phyloP scores from a whole-genome alignment of 2,113 vertebrate species.

The Pampusana beccarii region DNA sequence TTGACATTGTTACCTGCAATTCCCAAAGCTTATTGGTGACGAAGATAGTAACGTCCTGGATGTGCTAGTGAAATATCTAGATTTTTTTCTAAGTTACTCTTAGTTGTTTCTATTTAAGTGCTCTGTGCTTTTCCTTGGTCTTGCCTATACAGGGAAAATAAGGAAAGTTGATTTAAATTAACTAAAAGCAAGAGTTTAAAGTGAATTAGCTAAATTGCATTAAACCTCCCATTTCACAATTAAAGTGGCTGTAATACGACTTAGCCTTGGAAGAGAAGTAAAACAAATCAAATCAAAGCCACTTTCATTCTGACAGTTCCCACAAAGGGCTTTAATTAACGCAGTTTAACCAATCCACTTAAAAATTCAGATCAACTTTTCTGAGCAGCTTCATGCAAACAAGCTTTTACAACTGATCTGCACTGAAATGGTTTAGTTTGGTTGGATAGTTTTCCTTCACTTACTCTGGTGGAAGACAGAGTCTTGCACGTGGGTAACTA shows the following conservation, averaged over 20 bases:
- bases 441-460: neutral
- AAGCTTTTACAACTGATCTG: neutral
- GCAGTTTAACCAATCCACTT: slow-evolving; percentile 50
- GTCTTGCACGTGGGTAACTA: neutral
- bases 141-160: neutral
- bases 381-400: neutral
- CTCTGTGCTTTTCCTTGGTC: neutral
- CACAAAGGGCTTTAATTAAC: slow-evolving; percentile 55
- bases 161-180: slow-evolving; percentile 47
- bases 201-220: slow-evolving; percentile 49
- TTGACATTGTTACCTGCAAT: neutral
- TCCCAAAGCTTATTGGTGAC: neutral
- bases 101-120: neutral
- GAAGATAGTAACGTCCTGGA: neutral
- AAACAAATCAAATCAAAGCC: slow-evolving; percentile 58
- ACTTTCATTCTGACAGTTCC: slow-evolving; percentile 29
- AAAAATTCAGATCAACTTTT: slow-evolving; percentile 59
- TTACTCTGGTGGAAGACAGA: neutral
- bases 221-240: slow-evolving; percentile 8
- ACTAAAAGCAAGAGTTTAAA: slow-evolving; percentile 47
- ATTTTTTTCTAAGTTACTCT: neutral
- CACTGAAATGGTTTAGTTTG: neutral
- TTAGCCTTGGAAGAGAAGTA: slow-evolving; percentile 51
- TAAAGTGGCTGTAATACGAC: slow-evolving; percentile 40
- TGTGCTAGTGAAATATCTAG: neutral